A percentile compares a stretch with the other conserved stretches of the same genome.
These are phyloP conservation scores for Liopterus haemorrhoidalis DNA, from an alignment of 2,888 invertebrate genomes.

Conservation along the genomic window DNA sequence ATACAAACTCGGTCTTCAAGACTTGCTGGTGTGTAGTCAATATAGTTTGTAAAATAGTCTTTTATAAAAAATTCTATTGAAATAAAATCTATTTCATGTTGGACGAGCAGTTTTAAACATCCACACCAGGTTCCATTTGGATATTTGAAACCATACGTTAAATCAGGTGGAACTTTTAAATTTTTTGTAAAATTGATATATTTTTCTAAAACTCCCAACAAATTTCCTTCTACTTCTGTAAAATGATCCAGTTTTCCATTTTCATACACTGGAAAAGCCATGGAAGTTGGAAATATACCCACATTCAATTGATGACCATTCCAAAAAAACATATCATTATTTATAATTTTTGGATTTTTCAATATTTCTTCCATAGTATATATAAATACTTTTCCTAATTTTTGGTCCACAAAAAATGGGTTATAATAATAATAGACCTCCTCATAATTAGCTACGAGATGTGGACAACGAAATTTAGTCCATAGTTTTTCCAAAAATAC, in stretches of 20 bases:
- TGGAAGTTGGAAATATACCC: neutral
- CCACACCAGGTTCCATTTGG: neutral
- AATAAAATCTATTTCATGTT: neutral
- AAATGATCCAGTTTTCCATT: neutral
- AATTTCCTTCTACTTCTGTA: neutral
- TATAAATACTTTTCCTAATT: neutral
- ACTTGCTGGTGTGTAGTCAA: neutral
- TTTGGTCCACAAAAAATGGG: neutral
- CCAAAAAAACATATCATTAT: neutral
- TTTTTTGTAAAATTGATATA: constrained; percentile 2
- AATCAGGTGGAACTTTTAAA: neutral
- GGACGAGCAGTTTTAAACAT: neutral
- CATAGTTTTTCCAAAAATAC: neutral
- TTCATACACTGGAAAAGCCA: neutral
- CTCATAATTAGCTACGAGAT: neutral
- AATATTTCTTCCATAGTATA: neutral
- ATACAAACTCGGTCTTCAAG: neutral
- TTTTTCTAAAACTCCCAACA: neutral
- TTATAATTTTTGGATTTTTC: neutral
- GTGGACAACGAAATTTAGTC: neutral
- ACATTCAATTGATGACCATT: neutral
- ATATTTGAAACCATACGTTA: neutral
- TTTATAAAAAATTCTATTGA: constrained; percentile 5
- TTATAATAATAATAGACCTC: neutral
- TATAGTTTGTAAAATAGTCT: neutral